These are phyloP conservation scores for Ellobium chinense DNA, from an alignment of 2,888 invertebrate species.

Conservation along the genomic window DNA sequence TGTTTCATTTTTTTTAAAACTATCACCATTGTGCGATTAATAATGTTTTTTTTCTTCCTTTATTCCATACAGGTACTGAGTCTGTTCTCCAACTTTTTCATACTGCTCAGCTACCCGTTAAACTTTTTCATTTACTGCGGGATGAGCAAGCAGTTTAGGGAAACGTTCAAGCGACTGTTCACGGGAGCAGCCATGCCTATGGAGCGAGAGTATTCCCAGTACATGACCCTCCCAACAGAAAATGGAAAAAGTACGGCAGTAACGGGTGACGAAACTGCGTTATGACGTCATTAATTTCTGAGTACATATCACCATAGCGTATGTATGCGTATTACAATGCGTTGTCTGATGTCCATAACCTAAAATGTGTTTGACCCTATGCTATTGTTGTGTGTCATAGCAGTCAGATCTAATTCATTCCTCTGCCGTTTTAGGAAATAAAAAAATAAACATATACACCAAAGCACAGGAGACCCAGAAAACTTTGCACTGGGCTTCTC, in stretches of 20 bases:
- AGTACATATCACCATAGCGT: constrained; percentile 3
- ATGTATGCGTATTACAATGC: constrained; percentile 12
- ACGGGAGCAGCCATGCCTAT: constrained; percentile 78
- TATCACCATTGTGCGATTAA: background rate
- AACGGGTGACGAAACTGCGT: constrained; percentile 69
- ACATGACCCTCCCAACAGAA: constrained; percentile 73
- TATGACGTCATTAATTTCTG: constrained; percentile 53
- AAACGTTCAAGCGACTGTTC: constrained; percentile 92
- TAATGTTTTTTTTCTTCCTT: background rate
- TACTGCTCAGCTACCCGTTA: constrained; percentile 93
- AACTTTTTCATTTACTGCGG: constrained; percentile 98
- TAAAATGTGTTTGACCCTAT: no score
- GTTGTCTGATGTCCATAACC: no score
- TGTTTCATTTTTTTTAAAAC: background rate
- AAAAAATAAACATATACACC: no score
- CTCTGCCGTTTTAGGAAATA: no score
- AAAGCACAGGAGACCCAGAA: no score
- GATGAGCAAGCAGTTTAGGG: constrained; percentile 95
- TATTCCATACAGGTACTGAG: constrained; percentile 61
- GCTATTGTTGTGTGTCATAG: no score
- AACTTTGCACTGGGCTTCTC: no score
- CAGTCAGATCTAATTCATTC: no score
- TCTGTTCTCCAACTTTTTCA: constrained; percentile 91
- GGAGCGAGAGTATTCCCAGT: constrained; percentile 72
- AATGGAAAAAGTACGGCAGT: constrained; percentile 64